Percentiles rank a stretch among this genome's conserved stretches.
Conservation (phyloP, 2,113 vertebrate genomes). For the Perca fluviatilis region DNA sequence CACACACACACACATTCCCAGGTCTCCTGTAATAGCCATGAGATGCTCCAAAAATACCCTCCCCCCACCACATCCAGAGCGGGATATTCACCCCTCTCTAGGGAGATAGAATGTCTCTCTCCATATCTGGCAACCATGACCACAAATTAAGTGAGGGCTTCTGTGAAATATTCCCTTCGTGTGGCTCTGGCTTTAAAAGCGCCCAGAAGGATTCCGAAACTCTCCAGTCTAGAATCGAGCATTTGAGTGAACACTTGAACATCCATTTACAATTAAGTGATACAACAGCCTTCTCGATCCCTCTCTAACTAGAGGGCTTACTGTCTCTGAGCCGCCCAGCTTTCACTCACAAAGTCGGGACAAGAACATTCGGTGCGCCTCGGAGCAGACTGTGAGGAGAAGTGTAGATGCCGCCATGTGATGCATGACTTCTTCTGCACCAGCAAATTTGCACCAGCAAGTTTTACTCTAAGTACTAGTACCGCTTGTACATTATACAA, state of each 20-base stretch:
- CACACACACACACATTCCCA: conserved; percentile 32
- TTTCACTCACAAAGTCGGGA: conserved; percentile 57
- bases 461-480: background rate
- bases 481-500: too few species aligned
- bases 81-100: conserved; percentile 67
- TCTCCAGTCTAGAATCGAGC: conserved; percentile 41
- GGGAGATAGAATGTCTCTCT: conserved; percentile 80
- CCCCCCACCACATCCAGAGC: conserved; percentile 56
- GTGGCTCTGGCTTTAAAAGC: conserved; percentile 60
- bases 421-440: background rate
- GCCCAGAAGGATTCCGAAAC: conserved; percentile 56
- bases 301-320: conserved; percentile 48
- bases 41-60: conserved; percentile 75
- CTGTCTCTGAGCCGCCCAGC: conserved; percentile 52
- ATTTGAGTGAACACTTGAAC: conserved; percentile 55
- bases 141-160: conserved; percentile 74
- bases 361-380: conserved; percentile 43
- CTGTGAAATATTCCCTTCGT: conserved; percentile 72
- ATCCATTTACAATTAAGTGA: conserved; percentile 66
- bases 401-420: conserved; percentile 17
- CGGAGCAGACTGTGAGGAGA: conserved; percentile 31
- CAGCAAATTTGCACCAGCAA: background rate
- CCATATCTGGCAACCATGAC: conserved; percentile 81
- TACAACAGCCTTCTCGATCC: conserved; percentile 41
- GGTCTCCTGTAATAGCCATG: conserved; percentile 78